Base-by-base conservation (phyloP, 2,888 invertebrate species). In the Synergus gifuensis region DNA sequence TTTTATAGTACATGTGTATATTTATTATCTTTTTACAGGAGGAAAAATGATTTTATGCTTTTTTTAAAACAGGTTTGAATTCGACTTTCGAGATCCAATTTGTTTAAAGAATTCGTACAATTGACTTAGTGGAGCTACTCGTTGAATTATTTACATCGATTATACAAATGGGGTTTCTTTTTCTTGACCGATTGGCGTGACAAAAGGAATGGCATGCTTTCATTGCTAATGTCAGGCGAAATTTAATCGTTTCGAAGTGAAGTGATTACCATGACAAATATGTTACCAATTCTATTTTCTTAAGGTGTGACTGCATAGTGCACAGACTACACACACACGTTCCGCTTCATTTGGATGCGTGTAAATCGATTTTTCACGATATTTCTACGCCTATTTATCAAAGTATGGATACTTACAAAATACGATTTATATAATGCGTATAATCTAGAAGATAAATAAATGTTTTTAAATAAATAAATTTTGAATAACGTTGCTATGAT, bases 141-240 rank as follows among this genome's bases (percentile, higher is more conserved):
- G 69, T 49, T 69, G 69, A 69, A 69, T 69, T 69, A 69, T 69
- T 46, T 49, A 69, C 49, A n/a, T 28, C 49, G 46, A 69, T 69
- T 69, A 69, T 69, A 46, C 49, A 49, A 49, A 69, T 60, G 18
- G n/a, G 28, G 69, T 44, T 69, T 69, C 46, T 69, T 69, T 69
- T 44, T 49, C 46, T 54, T 7, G 16, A 14, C 46, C 49, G 49
- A 69, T 69, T 69, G 69, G 22, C 14, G 49, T 54, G 49, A 69
- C 69, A 69, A 28, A 28, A 28, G n/a, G 9, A 49, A 28, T 16
- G 69, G 16, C 49, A 49, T 49, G 16, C 69, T 69, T 69, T 69
- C 49, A 11, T 54, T 69, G 46, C 14, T n/a, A 14, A 49, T 49
- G 69, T 49, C 69, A 49, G 49, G 28, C 28, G 49, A 69, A 69